Evolutionary conservation across 2,888 invertebrate genomes (phyloP), one percentile per base, ranked within the genome.

Genomic region (Ligdia adustata): DNA sequence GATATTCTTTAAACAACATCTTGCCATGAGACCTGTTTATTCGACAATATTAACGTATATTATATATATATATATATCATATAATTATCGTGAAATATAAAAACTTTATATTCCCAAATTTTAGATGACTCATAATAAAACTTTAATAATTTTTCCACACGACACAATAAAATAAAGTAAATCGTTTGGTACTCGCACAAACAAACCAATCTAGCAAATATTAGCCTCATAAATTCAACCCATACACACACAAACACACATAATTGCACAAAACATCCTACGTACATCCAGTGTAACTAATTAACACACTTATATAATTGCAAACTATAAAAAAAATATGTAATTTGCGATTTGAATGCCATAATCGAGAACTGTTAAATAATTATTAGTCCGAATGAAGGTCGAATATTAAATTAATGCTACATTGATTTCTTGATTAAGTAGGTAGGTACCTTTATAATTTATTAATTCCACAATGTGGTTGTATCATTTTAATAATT

Each of bases 351-450:
- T 77, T 75, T 77, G 73, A 76, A 80, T 77, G 70, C 70, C 63
- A 72, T 78, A 76, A 77, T 78, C 66, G 75, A 69, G 73, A 72
- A 80, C 80, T 80, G 75, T 80, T 80, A 72, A 76, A 76, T 76
- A 75, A 79, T 76, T 75, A 79, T 72, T 68, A 57, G 62, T 39
- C 39, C 46, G 53, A 35, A 41, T 58, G 72, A 78, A 80, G 79
- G 79, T 75, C 69, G 63, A 28, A 54, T 54, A 65, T 72, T 69
- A 70, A 69, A 72, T 76, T 7, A 5, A 16, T 12, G 16, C 27
- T 37, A 66, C 69, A 75, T 77, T 72, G 75, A 74, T 77, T 77
- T 72, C 67, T 58, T 64, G 69, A 68, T 68, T 68, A 32, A 39
- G 26, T 28, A 14, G 15, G 6, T 40, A 32, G 32, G 18, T 28